phyloP scores from a whole-genome alignment of 2,888 invertebrate genomes.

The Cactoblastis cactorum region DNA sequence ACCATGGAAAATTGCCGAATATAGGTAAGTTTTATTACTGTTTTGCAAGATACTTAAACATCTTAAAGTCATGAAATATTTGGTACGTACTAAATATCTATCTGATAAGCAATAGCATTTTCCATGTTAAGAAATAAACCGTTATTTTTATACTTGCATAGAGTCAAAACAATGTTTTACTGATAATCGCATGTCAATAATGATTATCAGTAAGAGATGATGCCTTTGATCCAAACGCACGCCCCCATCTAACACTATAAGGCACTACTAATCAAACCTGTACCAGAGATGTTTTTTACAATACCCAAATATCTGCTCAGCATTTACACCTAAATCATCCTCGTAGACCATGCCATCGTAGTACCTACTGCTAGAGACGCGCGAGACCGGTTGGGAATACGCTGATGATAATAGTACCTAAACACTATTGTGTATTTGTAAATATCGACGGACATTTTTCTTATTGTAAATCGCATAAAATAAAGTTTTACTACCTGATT shows the following conservation, averaged over 20 bases:
- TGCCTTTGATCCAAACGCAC: too few species aligned
- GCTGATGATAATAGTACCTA: slow-evolving; percentile 75
- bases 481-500: too few species aligned
- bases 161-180: too few species aligned
- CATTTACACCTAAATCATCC: slow-evolving; percentile 79
- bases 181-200: too few species aligned
- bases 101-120: too few species aligned
- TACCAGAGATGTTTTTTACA: too few species aligned
- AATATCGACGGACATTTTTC: slow-evolving; percentile 84
- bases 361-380: slow-evolving; percentile 81
- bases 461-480: slow-evolving; percentile 57
- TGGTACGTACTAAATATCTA: too few species aligned
- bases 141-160: too few species aligned
- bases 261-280: too few species aligned
- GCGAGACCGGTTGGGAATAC: slow-evolving; percentile 81
- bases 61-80: not conserved
- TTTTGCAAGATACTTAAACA: not conserved
- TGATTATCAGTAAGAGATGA: too few species aligned
- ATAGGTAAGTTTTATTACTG: not conserved
- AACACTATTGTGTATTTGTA: slow-evolving; percentile 81
- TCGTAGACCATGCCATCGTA: slow-evolving; percentile 82
- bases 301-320: slow-evolving; percentile 58
- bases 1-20: not conserved
- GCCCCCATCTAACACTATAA: too few species aligned
- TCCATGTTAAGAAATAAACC: too few species aligned